Evolutionary conservation across 1,140 invertebrate genomes (phyloP), one percentile per base, ranked within the genome.

Genomic region (Rhopalosiphum padi): DNA sequence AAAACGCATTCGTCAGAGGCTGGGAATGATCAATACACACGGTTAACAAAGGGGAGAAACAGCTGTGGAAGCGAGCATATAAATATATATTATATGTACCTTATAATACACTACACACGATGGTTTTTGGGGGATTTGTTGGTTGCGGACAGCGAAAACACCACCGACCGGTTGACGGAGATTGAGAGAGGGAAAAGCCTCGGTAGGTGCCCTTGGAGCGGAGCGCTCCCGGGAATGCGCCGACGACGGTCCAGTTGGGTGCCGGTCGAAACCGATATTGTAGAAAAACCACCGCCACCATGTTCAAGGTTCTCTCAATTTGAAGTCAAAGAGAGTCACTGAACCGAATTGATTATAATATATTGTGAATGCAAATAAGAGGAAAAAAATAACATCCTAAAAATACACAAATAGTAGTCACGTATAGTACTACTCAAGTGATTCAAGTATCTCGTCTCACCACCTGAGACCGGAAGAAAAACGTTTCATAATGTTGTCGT

Each of bases 281-380:
- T 89, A 89, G n/a, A 53, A 89, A 77, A 89, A 51, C 43, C 48
- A 51, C 48, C 87, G 87, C 48, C 85, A 21, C 18, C 22, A n/a
- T 35, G 6, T 89, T n/a, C 87, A 53, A 89, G 87, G 87, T 89
- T 53, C 51, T 37, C n/a, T 51, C 22, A 35, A 53, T 23, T 51
- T 53, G 53, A 89, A 35, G 87, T 48, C 30, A 30, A 46, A n/a
- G 25, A 87, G 15, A 87, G 85, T 43, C 41, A 43, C 30, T n/a
- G 48, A 89, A 89, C 87, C 48, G 87, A 86, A 86, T 11, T 25
- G 5, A 86, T 86, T 86, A n/a, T 86, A 43, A 86, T 46, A 46
- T n/a, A 85, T 85, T 85, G 83, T 30, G 85, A 43, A 46, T 43
- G 60, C 83, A 85, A 85, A 85, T 43, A 41, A 25, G 2, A 86